Base-by-base conservation (phyloP, 2,113 vertebrate species). In the Poecile atricapillus region DNA sequence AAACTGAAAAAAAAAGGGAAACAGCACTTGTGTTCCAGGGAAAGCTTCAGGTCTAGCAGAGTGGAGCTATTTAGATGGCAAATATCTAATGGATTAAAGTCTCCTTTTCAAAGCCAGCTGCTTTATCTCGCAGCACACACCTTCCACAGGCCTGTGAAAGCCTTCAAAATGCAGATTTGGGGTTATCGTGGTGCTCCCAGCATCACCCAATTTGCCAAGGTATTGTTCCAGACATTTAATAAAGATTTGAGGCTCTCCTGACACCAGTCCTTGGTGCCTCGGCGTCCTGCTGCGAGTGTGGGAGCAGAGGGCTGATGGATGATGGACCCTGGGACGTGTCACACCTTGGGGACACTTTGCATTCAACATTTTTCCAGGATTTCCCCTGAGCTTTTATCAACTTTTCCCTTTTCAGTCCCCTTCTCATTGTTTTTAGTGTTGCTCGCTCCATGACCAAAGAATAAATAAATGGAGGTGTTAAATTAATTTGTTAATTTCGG, bases 71-170 rank as follows among this genome's bases (percentile, higher is more conserved):
- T 96, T 84, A 31, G 65, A 71, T 74, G 78, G 88, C 78, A 62
- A 53, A 50, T 74, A 91, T 46, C 79, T 60, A 67, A 89, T 92
- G 92, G 91, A 83, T 91, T 87, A 58, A 55, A 89, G 71, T 37
- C 87, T 91, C 67, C 88, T 68, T 83, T 63, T 70, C 64, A 41
- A 69, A 52, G 52, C 3, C 2, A 0, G 30, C 55, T 25, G 84
- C 90, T 95, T 97, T 96, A 97, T 97, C 97, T 96, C 18, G 2
- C 92, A 74, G 88, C 2, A 11, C 95, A 95, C 87, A 92, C 90
- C 87, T 96, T 91, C 77, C 16, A 52, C 60, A 23, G 86, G 88
- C 55, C 73, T 76, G 92, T 14, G 35, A 68, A 64, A 68, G 67
- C 69, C 83, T 93, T 67, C 89, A 85, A 59, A 94, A 92, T 89